Percentiles rank a stretch among this genome's conserved stretches.
Evolutionary conservation across 2,888 invertebrate genomes (phyloP).

Genomic region (Labia minor): DNA sequence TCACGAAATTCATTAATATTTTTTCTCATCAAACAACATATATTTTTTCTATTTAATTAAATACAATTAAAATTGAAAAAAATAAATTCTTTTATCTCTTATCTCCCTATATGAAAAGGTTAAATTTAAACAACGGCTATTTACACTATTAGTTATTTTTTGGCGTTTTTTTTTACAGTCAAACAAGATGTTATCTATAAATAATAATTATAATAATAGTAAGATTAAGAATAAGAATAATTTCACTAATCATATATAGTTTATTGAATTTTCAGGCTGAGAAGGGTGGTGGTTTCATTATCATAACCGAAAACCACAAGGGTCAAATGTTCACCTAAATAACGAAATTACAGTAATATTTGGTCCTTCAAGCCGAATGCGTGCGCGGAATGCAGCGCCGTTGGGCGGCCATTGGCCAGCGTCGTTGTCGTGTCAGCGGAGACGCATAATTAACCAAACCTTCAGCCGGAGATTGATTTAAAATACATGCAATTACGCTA

Average conservation of each 20-base stretch:
- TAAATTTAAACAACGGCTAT: background rate
- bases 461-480: background rate
- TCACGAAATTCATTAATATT: no score
- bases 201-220: background rate
- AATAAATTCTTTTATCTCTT: background rate
- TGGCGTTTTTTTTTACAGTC: background rate
- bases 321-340: background rate
- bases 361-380: background rate
- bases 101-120: background rate
- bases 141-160: background rate
- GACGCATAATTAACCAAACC: background rate
- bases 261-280: background rate
- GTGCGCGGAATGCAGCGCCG: slow-evolving; percentile 7
- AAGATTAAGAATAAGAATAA: background rate
- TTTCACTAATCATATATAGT: background rate
- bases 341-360: background rate
- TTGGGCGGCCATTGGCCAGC: background rate
- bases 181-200: background rate
- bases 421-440: background rate
- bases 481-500: slow-evolving; percentile 8
- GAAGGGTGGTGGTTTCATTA: background rate
- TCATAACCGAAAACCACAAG: no score
- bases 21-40: background rate
- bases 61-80: background rate
- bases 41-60: background rate